These are phyloP conservation scores for Lamellibrachia satsuma DNA, from an alignment of 2,888 invertebrate species.

Conservation along the genomic window DNA sequence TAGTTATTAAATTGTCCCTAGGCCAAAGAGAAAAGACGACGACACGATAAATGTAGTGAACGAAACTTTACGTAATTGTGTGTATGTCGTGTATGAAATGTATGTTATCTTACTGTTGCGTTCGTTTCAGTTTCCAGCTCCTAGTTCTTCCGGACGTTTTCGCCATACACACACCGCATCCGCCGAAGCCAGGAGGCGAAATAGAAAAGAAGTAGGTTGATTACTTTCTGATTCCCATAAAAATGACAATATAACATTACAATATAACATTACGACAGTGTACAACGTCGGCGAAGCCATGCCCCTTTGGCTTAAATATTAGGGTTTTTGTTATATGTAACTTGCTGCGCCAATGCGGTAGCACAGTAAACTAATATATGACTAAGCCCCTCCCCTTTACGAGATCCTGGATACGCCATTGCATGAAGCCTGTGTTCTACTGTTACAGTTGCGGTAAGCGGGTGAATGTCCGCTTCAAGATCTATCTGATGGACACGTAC, in stretches of 20 bases:
- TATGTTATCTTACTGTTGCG: background rate
- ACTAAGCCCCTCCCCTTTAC: no score
- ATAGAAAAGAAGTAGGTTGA: background rate
- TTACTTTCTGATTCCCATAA: background rate
- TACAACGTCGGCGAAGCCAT: no score
- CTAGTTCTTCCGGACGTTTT: conserved; percentile 3
- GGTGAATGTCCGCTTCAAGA: background rate
- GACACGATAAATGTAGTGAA: no score
- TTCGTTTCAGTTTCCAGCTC: background rate
- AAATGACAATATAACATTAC: background rate
- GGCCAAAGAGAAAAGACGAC: no score
- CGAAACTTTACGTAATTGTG: no score
- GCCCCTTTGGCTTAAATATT: no score
- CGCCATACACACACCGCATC: background rate
- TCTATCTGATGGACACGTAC: background rate
- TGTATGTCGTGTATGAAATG: background rate
- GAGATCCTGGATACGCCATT: background rate
- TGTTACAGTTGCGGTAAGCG: background rate
- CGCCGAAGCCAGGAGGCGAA: background rate
- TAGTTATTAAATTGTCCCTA: no score
- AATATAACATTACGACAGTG: background rate
- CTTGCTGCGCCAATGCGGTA: no score
- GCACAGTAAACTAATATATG: no score
- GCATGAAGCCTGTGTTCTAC: background rate
- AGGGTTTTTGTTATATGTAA: no score